A percentile compares a stretch with the other conserved stretches of the same genome.
Conservation (phyloP, 2,888 invertebrate species). For the Aspidiotus rigidus region DNA sequence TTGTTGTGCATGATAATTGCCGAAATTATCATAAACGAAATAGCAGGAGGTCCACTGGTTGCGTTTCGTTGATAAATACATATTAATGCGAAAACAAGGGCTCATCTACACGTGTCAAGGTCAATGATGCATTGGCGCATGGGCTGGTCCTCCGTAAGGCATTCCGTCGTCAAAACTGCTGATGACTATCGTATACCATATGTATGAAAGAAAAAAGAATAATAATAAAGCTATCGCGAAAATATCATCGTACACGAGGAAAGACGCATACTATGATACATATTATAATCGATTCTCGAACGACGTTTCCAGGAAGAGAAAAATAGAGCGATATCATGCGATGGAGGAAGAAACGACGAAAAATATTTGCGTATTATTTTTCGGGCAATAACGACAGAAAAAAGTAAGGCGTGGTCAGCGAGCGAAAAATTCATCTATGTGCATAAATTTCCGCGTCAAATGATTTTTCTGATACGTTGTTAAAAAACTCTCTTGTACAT, state of each 20-base stretch:
- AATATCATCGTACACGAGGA: slow-evolving; percentile 28
- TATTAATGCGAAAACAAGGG: slow-evolving; percentile 23
- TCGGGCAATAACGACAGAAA: background rate
- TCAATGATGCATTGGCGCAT: slow-evolving; percentile 25
- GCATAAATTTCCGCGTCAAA: background rate
- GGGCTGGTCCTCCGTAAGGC: slow-evolving; percentile 20
- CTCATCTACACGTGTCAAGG: slow-evolving; percentile 32
- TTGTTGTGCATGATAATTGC: background rate
- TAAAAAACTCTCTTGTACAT: no score
- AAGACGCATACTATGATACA: slow-evolving; percentile 20
- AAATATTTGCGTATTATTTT: slow-evolving; percentile 19
- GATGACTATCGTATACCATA: slow-evolving; percentile 15
- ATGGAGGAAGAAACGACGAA: background rate
- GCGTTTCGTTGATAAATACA: background rate
- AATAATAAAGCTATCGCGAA: slow-evolving; percentile 27
- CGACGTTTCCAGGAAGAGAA: slow-evolving; percentile 3
- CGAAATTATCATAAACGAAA: slow-evolving; percentile 1
- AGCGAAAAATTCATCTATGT: slow-evolving; percentile 2
- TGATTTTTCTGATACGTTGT: background rate
- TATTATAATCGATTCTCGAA: slow-evolving; percentile 27
- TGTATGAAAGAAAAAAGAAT: slow-evolving; percentile 7
- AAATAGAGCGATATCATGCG: background rate
- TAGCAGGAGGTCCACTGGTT: slow-evolving; percentile 2
- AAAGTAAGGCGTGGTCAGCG: background rate
- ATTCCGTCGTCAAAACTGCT: slow-evolving; percentile 30